Base-by-base conservation (phyloP, 2,888 invertebrate genomes). In the Dichetophora obliterata region DNA sequence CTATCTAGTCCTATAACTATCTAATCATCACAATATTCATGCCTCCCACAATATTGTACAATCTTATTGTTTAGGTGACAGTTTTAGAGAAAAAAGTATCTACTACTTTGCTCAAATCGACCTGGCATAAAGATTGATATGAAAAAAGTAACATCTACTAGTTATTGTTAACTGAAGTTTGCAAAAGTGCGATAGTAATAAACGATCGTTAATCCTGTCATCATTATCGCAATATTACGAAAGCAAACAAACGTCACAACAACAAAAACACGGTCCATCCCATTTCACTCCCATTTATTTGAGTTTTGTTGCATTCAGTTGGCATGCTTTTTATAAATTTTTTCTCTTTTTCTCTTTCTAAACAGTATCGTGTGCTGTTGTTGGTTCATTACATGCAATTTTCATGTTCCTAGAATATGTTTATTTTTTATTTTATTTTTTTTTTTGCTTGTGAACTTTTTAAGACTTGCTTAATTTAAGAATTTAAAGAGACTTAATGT, bases 151-250 rank as follows among this genome's bases (percentile, higher is more conserved):
- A 31, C 31, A 31, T 34, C 31, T 54, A 75, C 61, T 43, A 77
- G 78, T 75, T 75, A 78, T 72, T 76, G 77, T 73, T 79, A 76
- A 80, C 73, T 80, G 81, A 43, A 43, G 43, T 79, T 81, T 71
- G 76, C 71, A 78, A 69, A 78, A 79, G 24, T 74, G 77, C 71
- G 79, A 81, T 80, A 76, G 78, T 77, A 75, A 75, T 79, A 80
- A 81, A 78, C 78, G 77, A 80, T 78, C 73, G 75, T 78, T 70
- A 63, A 75, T 63, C 63, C 63, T 34, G 63, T 31, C 63, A 63
- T 63, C 63, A 63, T 63, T 31, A 63, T 63, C 63, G 63, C 43
- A 1, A 43, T 43, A 43, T 43, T 14, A 43, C 43, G 11, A 43
- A 2, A 43, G 6, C 43, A 43, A 43, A 43, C 43, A 43, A 43